Conservation (phyloP, 2,113 vertebrate genomes). For the Nicator chloris region DNA sequence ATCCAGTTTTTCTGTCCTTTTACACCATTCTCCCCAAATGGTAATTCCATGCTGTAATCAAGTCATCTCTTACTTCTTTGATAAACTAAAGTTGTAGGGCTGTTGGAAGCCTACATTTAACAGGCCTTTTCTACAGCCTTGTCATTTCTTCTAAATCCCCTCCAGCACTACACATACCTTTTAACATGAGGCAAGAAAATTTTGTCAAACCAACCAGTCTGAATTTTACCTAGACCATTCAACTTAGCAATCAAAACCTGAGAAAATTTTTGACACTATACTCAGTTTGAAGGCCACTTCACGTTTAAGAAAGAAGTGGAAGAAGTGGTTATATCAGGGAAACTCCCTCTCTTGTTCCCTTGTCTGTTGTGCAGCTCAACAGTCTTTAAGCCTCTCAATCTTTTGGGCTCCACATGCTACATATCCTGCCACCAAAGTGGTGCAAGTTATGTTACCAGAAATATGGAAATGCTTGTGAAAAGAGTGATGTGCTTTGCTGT, state of each 20-base stretch:
- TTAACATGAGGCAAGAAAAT: background rate
- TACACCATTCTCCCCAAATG: background rate
- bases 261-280: background rate
- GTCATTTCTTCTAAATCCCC: background rate
- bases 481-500: background rate
- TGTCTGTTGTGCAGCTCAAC: background rate
- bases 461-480: background rate
- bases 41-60: background rate
- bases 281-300: background rate
- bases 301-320: background rate
- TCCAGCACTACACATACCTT: background rate
- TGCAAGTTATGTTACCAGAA: background rate
- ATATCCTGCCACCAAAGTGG: background rate
- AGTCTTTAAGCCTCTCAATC: background rate
- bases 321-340: background rate
- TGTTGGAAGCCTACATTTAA: background rate
- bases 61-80: background rate
- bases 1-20: background rate
- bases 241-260: background rate
- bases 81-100: background rate
- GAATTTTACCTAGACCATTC: background rate
- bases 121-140: background rate
- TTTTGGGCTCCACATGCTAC: background rate
- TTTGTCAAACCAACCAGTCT: background rate
- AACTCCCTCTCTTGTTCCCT: background rate